Base-by-base conservation (phyloP, 2,113 vertebrate genomes). In the Sterna hirundo region DNA sequence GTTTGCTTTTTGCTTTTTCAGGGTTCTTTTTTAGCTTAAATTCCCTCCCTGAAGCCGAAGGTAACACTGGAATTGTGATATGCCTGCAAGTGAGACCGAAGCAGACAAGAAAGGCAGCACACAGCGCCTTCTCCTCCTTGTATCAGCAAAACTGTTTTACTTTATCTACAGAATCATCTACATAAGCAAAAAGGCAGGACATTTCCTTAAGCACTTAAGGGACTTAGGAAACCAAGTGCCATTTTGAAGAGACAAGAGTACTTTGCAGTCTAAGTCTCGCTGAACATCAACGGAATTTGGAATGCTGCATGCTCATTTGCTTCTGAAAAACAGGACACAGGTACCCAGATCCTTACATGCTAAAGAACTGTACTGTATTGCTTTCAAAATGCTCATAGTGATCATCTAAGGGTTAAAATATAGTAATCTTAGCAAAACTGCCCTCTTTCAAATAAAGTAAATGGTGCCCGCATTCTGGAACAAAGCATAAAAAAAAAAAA, bases 1-100 rank as follows among this genome's bases (percentile, higher is more conserved):
- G 0, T 52, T 77, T 27, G 16, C 0, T 13, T 52, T 69, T 60
- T 36, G 21, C 19, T 25, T 51, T 65, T n/a, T 15, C 3, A 2
- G 20, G 4, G 8, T 10, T 68, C 13, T 47, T 49, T 74, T 80
- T 72, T 12, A 81, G 54, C 40, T 81, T 70, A 18, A 69, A 38
- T 64, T 78, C 18, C 46, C 20, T 32, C 54, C 25, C 57, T 1
- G 6, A 57, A 79, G 83, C 29, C 46, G 30, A 66, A 65, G 42
- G 68, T 10, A 78, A 36, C 26, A 2, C 47, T 60, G 46, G 36
- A 69, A 93, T 49, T 65, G 19, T 0, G 2, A 26, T 10, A 46
- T 1, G 8, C 14, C 30, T 52, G 21, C 79, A 72, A 75, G 49
- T 3, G 21, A 64, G 42, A 71, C 17, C 30, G 65, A 57, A 61